Base-by-base conservation (phyloP, 1,140 invertebrate species). In the Sitobion miscanthi region DNA sequence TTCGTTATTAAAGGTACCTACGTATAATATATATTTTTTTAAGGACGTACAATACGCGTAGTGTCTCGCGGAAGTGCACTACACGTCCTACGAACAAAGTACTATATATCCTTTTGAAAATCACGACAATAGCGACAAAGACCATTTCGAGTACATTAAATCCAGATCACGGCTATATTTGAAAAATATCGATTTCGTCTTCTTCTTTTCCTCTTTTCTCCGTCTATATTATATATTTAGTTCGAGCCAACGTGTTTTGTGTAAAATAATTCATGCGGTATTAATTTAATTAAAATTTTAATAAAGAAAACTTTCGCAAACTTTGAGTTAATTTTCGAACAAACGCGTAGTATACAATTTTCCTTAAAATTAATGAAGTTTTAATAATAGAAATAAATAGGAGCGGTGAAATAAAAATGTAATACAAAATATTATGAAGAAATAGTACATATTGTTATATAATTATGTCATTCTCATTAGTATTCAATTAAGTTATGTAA, bases 271-370 rank as follows among this genome's bases (percentile, higher is more conserved):
- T 90, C 89, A 45, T 23, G 54, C 89, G 57, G 45, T 45, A 45
- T 62, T 90, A 90, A 90, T 90, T 90, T 90, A 90, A 90, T 90
- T 90, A 90, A 90, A 69, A 69, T 8, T 62, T 90, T 69, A 62
- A 69, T 69, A 69, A 90, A 90, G 88, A 69, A 90, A 90, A 90
- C 89, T 90, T 90, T 90, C 89, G 30, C 23, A 45, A 69, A 69
- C 89, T 69, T 42, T 42, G 38, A 69, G 54, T 62, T 42, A 42
- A 69, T 90, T 90, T 90, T n/a, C 89, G 25, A 90, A 90, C 14
- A 57, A 90, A 90, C n/a, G 5, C 30, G 52, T 88, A 54, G 14
- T 54, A 88, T 54, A 35, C n/a, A 86, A 47, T 87, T 87, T 87
- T 87, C 85, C 25, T 88, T 17, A 21, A 30, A 47, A 47, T 35